Evolutionary conservation across 2,797 vertebrate species (phyloP), one percentile per base, ranked within the genome.

Genomic region (Rhinatrema bivittatum): DNA sequence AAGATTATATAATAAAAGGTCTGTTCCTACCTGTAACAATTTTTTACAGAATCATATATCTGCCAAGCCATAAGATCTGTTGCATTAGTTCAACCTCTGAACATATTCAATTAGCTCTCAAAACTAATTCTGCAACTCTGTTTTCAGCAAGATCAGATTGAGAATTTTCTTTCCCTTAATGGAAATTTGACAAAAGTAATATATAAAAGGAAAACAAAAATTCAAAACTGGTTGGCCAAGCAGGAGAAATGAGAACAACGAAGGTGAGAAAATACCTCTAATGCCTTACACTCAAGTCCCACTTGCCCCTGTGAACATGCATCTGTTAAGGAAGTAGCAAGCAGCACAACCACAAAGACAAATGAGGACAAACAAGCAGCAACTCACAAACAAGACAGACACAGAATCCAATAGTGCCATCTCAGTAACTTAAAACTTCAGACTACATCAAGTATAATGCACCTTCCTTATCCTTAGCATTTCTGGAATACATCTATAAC

Each of bases 21-120:
- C 41, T 46, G 26, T 76, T 64, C 38, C 56, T 69, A 65, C 37
- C 56, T 68, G 47, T 50, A 41, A 60, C 55, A 22, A 49, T 63
- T 65, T 69, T 53, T 66, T 41, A 70, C 23, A 49, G 56, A 73
- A 35, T 25, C 48, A 53, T 54, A 53, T 45, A 65, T 70, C 48
- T 60, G 74, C 58, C 49, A 65, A 37, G 39, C 36, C 46, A 65
- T 39, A 20, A 46, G 12, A 32, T 45, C 2, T 35, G 28, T 43
- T 25, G 14, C 41, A 42, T 4, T 37, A 25, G 39, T 16, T 27
- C 27, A 37, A 37, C 36, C 16, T n/a, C 16, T 10, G 21, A 50
- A 14, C n/a, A 40, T 6, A 20, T 13, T 19, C 7, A 31, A n/a
- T 23, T 19, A 11, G 39, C 9, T 27, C 8, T 0, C 0, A 4